A percentile compares a stretch with the other conserved stretches of the same genome.
phyloP scores from a whole-genome alignment of 2,113 vertebrate genomes.

The Semnornis frantzii region DNA sequence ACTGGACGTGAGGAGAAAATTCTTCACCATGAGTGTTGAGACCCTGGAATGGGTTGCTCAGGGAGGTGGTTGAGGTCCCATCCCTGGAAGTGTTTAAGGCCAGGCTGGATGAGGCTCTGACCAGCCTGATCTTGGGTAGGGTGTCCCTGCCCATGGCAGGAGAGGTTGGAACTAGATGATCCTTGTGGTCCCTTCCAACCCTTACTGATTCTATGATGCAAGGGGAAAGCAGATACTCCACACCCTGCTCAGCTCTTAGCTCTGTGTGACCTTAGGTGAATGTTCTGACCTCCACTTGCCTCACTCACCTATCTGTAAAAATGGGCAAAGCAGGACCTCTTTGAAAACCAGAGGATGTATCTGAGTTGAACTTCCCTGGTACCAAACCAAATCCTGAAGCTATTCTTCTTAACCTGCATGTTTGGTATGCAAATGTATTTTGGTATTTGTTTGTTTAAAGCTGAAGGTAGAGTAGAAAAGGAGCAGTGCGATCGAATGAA shows the following conservation, averaged over 20 bases:
- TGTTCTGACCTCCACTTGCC: neutral
- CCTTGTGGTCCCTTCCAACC: no score
- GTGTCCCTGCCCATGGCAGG: no score
- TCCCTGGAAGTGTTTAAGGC: no score
- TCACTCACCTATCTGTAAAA: neutral
- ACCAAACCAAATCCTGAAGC: neutral
- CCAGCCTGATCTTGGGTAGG: no score
- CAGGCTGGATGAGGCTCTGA: no score
- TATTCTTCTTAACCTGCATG: neutral
- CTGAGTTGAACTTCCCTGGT: neutral
- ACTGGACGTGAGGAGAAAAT: no score
- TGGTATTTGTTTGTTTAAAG: neutral
- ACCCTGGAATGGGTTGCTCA: no score
- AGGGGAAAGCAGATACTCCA: neutral
- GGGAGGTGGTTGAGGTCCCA: no score
- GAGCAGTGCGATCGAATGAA: rapidly evolving
- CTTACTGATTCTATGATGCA: no score
- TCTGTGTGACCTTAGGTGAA: neutral
- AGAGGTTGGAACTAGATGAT: no score
- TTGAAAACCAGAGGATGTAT: neutral
- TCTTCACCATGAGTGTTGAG: no score
- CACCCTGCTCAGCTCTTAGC: neutral
- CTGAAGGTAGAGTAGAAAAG: neutral
- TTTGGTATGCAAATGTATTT: neutral
- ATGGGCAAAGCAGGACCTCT: neutral